Evolutionary conservation across 1,140 invertebrate species (phyloP).

Genomic region (Anadara kagoshimensis): DNA sequence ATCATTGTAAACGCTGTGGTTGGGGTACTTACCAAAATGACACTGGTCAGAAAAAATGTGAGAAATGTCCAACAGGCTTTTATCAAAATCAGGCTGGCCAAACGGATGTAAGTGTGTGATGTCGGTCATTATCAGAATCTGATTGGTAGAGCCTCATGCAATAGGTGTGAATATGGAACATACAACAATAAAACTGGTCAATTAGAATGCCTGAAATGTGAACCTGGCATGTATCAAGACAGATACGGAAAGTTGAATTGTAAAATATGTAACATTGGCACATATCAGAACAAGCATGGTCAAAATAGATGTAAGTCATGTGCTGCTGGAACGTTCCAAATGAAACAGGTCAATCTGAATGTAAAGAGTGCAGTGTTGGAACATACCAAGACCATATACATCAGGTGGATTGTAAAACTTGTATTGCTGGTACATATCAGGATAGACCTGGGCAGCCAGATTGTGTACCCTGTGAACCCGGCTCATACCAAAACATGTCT

Average conservation of each 20-base stretch:
- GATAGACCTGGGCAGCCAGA: not conserved
- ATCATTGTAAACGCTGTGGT: too few species aligned
- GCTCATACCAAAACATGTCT: conserved; percentile 18
- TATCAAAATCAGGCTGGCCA: conserved; percentile 3
- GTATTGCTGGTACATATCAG: conserved; percentile 4
- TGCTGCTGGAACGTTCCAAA: conserved; percentile 19
- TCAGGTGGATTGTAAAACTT: conserved; percentile 9
- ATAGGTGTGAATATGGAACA: conserved; percentile 8
- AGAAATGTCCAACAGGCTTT: too few species aligned
- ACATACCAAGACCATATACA: not conserved
- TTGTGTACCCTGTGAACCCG: conserved; percentile 19
- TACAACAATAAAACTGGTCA: conserved; percentile 20
- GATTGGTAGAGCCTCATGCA: conserved; percentile 7
- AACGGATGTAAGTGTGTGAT: conserved; percentile 16
- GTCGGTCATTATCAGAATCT: conserved; percentile 3
- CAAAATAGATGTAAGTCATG: conserved; percentile 20
- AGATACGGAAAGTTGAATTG: conserved; percentile 2
- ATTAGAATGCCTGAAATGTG: conserved; percentile 21
- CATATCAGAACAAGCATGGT: conserved; percentile 21
- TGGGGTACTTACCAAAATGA: too few species aligned
- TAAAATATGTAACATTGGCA: conserved; percentile 13
- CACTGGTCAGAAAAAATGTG: too few species aligned
- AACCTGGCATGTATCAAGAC: conserved; percentile 10
- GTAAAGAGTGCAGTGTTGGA: conserved; percentile 21
- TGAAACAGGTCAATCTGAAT: conserved; percentile 2